Conservation (phyloP, 2,888 invertebrate genomes). For the Choreutis nemorana region DNA sequence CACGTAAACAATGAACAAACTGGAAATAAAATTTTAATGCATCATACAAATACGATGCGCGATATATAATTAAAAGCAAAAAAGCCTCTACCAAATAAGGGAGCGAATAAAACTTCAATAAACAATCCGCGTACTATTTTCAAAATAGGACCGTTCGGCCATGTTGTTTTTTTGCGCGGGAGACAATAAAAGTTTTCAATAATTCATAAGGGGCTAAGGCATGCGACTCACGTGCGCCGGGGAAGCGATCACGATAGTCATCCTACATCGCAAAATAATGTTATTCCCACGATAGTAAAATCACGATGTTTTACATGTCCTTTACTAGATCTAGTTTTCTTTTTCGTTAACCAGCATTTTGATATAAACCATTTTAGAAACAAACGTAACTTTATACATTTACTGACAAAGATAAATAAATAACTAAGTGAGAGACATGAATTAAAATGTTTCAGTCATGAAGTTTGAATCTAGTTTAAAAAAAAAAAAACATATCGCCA, state of each 20-base stretch:
- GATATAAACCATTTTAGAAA: no score
- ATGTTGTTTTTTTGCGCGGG: slow-evolving; percentile 39
- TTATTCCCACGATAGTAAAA: slow-evolving; percentile 56
- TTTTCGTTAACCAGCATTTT: no score
- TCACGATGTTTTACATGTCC: slow-evolving; percentile 42
- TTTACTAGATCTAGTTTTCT: slow-evolving; percentile 6
- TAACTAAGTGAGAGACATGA: no score
- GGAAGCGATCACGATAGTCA: slow-evolving; percentile 26
- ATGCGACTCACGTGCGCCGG: slow-evolving; percentile 16
- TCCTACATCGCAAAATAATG: slow-evolving; percentile 41
- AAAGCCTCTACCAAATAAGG: slow-evolving; percentile 46
- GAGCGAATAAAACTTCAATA: slow-evolving; percentile 42
- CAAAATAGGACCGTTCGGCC: slow-evolving; percentile 46
- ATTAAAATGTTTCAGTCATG: no score
- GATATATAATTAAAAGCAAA: slow-evolving; percentile 12
- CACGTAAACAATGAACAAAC: no score
- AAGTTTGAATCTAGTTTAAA: no score
- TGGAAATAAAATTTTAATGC: no score
- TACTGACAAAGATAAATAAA: no score
- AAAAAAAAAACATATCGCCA: no score
- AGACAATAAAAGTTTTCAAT: slow-evolving; percentile 59
- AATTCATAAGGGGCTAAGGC: slow-evolving; percentile 43
- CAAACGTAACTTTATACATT: no score
- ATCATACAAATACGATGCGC: no score
- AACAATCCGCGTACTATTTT: slow-evolving; percentile 40